A percentile compares a stretch with the other conserved stretches of the same genome.
Evolutionary conservation across 2,113 vertebrate species (phyloP).

Genomic region (Cochlearius cochlearius): DNA sequence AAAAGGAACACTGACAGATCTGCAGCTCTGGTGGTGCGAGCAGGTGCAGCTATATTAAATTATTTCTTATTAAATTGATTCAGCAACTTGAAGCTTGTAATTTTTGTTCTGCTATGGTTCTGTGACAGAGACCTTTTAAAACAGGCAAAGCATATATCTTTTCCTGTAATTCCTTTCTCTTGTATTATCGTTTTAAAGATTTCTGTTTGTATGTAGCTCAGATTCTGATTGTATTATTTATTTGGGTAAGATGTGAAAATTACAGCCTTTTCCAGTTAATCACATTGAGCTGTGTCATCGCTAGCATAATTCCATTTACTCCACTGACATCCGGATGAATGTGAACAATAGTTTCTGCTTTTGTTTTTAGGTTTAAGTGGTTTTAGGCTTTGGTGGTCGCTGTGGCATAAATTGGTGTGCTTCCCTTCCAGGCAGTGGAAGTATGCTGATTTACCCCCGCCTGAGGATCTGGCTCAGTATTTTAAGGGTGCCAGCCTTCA

Average conservation of each 20-base stretch:
- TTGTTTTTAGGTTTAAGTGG: not conserved
- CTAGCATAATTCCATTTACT: slow-evolving; percentile 32
- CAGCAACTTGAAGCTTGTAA: slow-evolving; percentile 53
- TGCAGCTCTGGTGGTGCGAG: slow-evolving; percentile 56
- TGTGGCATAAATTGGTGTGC: not conserved
- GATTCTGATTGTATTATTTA: slow-evolving; percentile 4
- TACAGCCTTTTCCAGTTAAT: slow-evolving; percentile 6
- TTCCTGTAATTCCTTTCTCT: not conserved
- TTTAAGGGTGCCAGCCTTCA: not conserved
- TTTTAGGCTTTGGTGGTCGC: not conserved
- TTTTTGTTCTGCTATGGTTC: slow-evolving; percentile 49
- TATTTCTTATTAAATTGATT: slow-evolving; percentile 70
- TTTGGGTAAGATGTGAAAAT: slow-evolving; percentile 14
- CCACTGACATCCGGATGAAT: not conserved
- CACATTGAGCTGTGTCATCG: not conserved
- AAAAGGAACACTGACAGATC: slow-evolving; percentile 62
- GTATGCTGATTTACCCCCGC: not conserved
- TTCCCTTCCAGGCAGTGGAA: not conserved
- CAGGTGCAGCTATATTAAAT: slow-evolving; percentile 70
- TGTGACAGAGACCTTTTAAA: slow-evolving; percentile 24
- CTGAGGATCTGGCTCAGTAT: not conserved
- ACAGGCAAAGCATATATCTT: not conserved
- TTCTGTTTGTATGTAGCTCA: not conserved
- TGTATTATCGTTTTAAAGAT: not conserved
- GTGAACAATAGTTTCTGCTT: slow-evolving; percentile 17